These are phyloP conservation scores for Orchesellides sinensis DNA, from an alignment of 2,888 invertebrate species.

Conservation along the genomic window DNA sequence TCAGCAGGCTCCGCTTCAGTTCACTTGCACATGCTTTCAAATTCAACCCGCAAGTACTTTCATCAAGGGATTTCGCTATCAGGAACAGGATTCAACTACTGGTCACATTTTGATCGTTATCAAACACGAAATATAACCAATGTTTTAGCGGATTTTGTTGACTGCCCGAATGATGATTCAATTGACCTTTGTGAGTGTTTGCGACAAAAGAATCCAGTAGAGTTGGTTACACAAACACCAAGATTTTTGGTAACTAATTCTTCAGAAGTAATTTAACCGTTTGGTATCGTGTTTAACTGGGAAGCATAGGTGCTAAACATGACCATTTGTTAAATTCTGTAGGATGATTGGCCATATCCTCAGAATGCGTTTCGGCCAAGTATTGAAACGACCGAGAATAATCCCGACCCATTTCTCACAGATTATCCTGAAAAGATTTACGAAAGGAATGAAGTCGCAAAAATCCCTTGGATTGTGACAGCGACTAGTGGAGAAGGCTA, in stretches of 20 bases:
- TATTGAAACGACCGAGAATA: constrained; percentile 47
- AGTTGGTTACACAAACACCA: constrained; percentile 58
- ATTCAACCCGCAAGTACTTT: constrained; percentile 46
- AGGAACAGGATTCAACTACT: constrained; percentile 67
- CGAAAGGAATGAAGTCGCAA: constrained; percentile 49
- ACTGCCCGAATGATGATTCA: constrained; percentile 58
- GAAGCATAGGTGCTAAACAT: no score
- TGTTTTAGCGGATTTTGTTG: constrained; percentile 49
- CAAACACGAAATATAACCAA: constrained; percentile 55
- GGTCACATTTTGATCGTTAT: constrained; percentile 57
- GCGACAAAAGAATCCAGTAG: constrained; percentile 53
- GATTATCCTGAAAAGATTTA: constrained; percentile 61
- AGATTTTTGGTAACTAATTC: constrained; percentile 59
- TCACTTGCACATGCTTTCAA: constrained; percentile 64
- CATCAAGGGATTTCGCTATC: constrained; percentile 56
- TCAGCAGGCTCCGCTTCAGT: constrained; percentile 58
- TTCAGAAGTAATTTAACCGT: no score
- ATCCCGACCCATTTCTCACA: constrained; percentile 60
- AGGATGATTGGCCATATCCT: constrained; percentile 68
- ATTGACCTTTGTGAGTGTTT: constrained; percentile 58
- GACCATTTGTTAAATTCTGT: not conserved
- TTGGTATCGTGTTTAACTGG: no score
- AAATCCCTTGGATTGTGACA: constrained; percentile 61
- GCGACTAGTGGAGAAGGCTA: constrained; percentile 58
- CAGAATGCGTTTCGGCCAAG: constrained; percentile 58